These are phyloP conservation scores for Marronus borbonicus DNA, from an alignment of 2,888 invertebrate species.

Conservation along the genomic window DNA sequence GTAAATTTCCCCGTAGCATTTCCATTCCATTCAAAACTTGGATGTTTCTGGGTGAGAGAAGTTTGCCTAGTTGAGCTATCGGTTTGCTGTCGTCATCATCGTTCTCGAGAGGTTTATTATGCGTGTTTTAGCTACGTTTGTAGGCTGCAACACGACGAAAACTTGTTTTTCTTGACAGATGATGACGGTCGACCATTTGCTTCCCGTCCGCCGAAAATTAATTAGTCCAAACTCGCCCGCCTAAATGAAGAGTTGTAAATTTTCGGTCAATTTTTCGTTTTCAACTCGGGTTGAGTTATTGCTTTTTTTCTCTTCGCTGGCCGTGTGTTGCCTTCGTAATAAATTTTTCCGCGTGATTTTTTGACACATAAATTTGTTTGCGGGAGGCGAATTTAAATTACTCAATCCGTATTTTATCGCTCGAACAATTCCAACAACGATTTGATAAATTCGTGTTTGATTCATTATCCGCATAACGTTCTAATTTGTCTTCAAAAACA, in stretches of 20 bases:
- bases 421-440: not conserved
- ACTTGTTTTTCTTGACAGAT: constrained; percentile 46
- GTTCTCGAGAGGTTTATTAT: constrained; percentile 18
- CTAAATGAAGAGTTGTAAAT: constrained; percentile 34
- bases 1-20: constrained; percentile 41
- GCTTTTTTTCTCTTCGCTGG: not conserved
- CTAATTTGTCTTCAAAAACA: too few relatives aligned
- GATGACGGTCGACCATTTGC: constrained; percentile 38
- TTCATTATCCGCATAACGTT: too few relatives aligned
- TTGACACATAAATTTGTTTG: not conserved
- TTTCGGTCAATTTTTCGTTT: constrained; percentile 38
- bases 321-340: constrained; percentile 3
- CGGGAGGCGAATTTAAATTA: constrained; percentile 3
- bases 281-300: not conserved
- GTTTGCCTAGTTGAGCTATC: constrained; percentile 6
- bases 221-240: constrained; percentile 27
- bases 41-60: constrained; percentile 14
- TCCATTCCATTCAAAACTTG: constrained; percentile 39
- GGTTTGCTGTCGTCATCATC: not conserved
- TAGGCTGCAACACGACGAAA: constrained; percentile 26
- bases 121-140: constrained; percentile 1
- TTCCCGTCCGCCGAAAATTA: constrained; percentile 31
- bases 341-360: not conserved
- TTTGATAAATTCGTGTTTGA: not conserved
- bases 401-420: not conserved